phyloP scores from a whole-genome alignment of 2,113 vertebrate genomes.

The Xiphias gladius region DNA sequence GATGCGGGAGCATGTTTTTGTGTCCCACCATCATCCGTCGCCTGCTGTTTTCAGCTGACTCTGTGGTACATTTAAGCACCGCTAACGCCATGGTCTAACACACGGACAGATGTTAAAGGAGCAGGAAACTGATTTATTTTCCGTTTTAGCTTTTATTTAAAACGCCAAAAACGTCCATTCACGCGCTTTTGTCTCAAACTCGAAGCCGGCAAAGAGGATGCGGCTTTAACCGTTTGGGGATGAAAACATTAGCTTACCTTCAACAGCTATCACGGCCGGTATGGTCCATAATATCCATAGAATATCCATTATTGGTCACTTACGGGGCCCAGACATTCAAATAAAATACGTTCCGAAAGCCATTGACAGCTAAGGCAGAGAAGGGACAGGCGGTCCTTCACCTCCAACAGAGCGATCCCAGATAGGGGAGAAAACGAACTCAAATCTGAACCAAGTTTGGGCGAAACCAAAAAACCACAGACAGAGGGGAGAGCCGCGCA shows the following conservation, averaged over 20 bases:
- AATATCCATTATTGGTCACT: constrained; percentile 87
- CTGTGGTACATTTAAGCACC: background rate
- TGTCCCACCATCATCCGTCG: constrained; percentile 32
- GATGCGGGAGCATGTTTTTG: constrained; percentile 61
- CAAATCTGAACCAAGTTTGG: constrained; percentile 86
- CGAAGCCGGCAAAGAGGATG: constrained; percentile 70
- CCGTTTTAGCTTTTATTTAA: background rate
- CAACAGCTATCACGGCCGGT: constrained; percentile 84
- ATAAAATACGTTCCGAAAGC: constrained; percentile 84
- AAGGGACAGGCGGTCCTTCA: constrained; percentile 80
- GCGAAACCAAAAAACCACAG: constrained; percentile 83
- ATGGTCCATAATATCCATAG: constrained; percentile 88
- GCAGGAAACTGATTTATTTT: background rate
- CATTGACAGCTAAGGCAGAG: constrained; percentile 81
- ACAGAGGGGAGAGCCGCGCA: constrained; percentile 74
- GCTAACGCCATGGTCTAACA: background rate
- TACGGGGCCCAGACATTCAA: constrained; percentile 83
- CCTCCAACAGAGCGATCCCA: constrained; percentile 78
- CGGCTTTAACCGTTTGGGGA: constrained; percentile 53
- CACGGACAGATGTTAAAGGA: background rate
- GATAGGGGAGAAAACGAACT: constrained; percentile 77
- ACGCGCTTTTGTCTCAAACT: constrained; percentile 75
- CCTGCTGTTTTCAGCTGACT: background rate
- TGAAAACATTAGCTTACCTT: constrained; percentile 83
- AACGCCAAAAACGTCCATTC: background rate